phyloP scores from a whole-genome alignment of 2,888 invertebrate species.

The Sphinx pinastri region DNA sequence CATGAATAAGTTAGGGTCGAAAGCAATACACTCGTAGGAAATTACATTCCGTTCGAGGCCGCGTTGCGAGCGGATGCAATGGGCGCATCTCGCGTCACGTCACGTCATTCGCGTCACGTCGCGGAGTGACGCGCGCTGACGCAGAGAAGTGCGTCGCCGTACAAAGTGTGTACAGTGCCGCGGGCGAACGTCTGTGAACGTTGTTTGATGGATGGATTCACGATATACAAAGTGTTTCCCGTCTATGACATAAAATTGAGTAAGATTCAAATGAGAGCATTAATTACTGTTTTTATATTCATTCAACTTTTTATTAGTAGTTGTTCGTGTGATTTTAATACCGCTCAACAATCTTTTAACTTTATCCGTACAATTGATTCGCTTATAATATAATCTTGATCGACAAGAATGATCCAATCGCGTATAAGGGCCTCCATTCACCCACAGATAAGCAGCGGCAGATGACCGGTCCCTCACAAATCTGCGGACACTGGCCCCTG shows the following conservation, averaged over 20 bases:
- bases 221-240: background rate
- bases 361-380: background rate
- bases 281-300: background rate
- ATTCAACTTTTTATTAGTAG: background rate
- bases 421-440: background rate
- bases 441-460: background rate
- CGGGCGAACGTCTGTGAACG: background rate
- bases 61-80: background rate
- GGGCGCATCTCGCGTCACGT: slow-evolving; percentile 2
- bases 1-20: background rate
- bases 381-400: background rate
- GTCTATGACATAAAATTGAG: background rate
- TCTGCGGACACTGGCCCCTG: background rate
- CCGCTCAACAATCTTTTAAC: background rate
- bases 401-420: background rate
- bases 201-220: background rate
- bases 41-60: slow-evolving; percentile 4
- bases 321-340: background rate
- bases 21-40: slow-evolving; percentile 8
- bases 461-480: slow-evolving; percentile 3
- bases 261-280: too few species aligned
- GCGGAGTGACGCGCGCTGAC: slow-evolving; percentile 11
- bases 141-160: background rate
- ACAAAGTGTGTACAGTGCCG: background rate
- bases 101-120: slow-evolving; percentile 10